Evolutionary conservation across 2,113 vertebrate species (phyloP), one percentile per base, ranked within the genome.

Genomic region (Tinamus guttatus): DNA sequence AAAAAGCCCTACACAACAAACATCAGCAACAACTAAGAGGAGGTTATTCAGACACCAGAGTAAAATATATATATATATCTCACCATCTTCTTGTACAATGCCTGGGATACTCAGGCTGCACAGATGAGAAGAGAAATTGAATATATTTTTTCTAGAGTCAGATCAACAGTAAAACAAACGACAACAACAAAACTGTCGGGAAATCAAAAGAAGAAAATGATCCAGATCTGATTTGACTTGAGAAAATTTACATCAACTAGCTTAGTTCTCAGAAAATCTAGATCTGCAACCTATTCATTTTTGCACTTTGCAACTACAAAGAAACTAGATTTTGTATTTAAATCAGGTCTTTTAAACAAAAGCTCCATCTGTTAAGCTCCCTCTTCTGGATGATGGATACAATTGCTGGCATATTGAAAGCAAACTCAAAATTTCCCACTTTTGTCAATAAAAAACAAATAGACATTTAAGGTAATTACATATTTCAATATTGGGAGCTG

Each of bases 381-480:
- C 95, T 93, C 92, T 97, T 92, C 93, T 94, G 91, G 96, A 45
- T 93, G 91, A 93, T 90, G 81, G 91, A 87, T 34, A 87, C 63
- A 91, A 74, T 43, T 7, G 0, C 59, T 79, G 24, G n/a, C 54
- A 28, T 25, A 77, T 74, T 32, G 3, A 18, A 67, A 16, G 25
- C n/a, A 2, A 16, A 78, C 82, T 74, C 2, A 0, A 63, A 18
- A 43, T 45, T 77, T 62, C 41, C 34, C 63, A 56, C 11, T 69
- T 58, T 27, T 34, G 65, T 9, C 45, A 70, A 9, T 41, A 63
- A 86, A 79, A 86, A 28, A 4, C 1, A 45, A 68, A 34, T 43
- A 6, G 9, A 36, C 11, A 59, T 45, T 49, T 4, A 15, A 62
- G 49, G 32, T 2, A 38, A 52, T 3, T 4, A 21, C 41, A n/a